These are phyloP conservation scores for Myrmophylax atrothorax DNA, from an alignment of 2,113 vertebrate genomes.

Conservation along the genomic window DNA sequence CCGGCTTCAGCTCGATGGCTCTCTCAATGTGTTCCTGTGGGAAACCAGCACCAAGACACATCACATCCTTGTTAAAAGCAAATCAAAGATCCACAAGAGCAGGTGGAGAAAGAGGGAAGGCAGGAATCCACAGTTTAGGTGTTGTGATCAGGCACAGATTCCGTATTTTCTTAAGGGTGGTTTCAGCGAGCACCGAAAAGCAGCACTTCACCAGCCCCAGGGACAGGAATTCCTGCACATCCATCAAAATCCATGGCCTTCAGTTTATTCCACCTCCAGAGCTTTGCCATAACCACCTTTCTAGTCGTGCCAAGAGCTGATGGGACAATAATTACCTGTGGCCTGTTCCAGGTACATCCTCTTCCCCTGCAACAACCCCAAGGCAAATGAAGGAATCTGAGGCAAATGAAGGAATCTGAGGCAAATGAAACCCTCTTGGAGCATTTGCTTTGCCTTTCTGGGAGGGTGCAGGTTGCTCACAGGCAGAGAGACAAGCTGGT, in stretches of 20 bases:
- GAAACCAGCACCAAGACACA: neutral
- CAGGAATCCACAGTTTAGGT: neutral
- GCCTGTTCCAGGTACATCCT: neutral
- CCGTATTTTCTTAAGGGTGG: neutral
- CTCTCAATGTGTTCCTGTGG: constrained; percentile 78
- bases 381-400: neutral
- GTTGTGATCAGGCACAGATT: too few species aligned
- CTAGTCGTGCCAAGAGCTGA: neutral
- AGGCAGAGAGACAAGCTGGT: neutral
- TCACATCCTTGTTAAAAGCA: neutral
- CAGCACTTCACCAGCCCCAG: neutral
- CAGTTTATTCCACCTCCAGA: neutral
- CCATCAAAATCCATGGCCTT: neutral
- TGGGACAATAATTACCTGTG: rapidly evolving
- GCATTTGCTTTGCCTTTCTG: neutral
- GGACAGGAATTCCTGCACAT: neutral
- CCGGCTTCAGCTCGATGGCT: constrained; percentile 76
- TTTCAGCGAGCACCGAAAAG: neutral
- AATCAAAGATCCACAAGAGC: neutral
- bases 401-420: neutral
- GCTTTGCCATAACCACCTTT: neutral
- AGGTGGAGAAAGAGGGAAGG: neutral
- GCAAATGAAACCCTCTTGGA: neutral
- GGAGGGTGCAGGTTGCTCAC: neutral
- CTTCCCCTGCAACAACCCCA: neutral